A percentile compares a stretch with the other conserved stretches of the same genome.
These are phyloP conservation scores for Spea hammondii DNA, from an alignment of 2,797 vertebrate genomes.

Conservation along the genomic window DNA sequence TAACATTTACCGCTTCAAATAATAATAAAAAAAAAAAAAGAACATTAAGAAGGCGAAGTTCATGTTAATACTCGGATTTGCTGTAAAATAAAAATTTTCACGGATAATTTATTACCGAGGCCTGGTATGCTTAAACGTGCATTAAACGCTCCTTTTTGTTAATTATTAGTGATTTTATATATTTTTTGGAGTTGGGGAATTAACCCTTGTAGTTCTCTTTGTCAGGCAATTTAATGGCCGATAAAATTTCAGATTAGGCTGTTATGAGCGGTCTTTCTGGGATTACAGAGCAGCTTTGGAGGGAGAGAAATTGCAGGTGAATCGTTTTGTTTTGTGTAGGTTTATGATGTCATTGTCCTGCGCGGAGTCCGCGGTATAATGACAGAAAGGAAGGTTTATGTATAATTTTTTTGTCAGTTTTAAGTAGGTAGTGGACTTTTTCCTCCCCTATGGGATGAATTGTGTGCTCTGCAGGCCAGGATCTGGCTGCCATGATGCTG, in stretches of 20 bases:
- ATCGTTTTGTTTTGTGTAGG: neutral
- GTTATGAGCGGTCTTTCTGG: neutral
- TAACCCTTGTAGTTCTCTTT: too few relatives aligned
- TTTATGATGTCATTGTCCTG: slow-evolving; percentile 8
- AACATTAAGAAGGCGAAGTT: too few relatives aligned
- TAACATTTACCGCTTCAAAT: too few relatives aligned
- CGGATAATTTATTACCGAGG: too few relatives aligned
- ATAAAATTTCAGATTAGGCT: neutral
- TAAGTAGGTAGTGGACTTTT: slow-evolving; percentile 4
- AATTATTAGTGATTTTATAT: too few relatives aligned
- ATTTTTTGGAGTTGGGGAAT: too few relatives aligned
- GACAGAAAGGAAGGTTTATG: neutral
- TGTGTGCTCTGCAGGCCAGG: neutral
- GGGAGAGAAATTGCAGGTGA: slow-evolving; percentile 34
- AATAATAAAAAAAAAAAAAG: too few relatives aligned
- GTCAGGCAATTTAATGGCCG: too few relatives aligned
- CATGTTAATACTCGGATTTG: too few relatives aligned
- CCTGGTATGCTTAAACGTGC: too few relatives aligned
- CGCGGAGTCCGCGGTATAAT: neutral
- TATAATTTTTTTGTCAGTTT: slow-evolving; percentile 3
- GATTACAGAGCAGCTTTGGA: neutral
- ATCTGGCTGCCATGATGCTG: neutral
- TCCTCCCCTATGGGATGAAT: neutral
- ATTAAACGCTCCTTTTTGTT: too few relatives aligned
- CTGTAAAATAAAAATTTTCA: too few relatives aligned